These are phyloP conservation scores for Rallus limicola DNA, from an alignment of 2,113 vertebrate genomes.

Conservation along the genomic window DNA sequence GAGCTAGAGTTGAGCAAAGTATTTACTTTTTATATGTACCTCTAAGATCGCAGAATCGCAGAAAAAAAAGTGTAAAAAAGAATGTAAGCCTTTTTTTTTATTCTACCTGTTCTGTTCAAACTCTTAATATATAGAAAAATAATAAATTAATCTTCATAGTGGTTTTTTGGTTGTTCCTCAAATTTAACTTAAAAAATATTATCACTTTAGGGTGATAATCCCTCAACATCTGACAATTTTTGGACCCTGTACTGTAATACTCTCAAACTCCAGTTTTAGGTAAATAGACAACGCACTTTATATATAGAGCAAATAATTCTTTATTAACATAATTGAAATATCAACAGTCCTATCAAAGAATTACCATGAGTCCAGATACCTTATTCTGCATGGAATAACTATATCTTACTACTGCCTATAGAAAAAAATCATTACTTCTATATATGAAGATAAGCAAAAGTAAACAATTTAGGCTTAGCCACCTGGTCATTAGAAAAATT, in stretches of 20 bases:
- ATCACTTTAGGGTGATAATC: neutral
- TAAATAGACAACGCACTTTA: neutral
- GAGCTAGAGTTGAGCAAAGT: neutral
- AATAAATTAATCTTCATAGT: neutral
- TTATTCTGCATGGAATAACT: neutral
- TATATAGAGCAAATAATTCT: neutral
- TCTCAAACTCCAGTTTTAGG: neutral
- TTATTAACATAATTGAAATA: neutral
- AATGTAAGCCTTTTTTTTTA: neutral
- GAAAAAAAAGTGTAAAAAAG: neutral
- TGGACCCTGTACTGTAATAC: neutral
- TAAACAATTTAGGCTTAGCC: neutral
- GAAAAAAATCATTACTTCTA: neutral
- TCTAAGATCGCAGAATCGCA: too few species aligned
- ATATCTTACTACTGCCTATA: neutral
- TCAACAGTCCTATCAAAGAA: neutral
- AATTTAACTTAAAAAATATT: neutral
- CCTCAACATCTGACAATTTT: neutral
- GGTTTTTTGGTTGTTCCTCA: neutral
- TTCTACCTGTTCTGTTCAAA: neutral
- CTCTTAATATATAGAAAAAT: neutral
- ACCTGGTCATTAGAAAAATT: neutral
- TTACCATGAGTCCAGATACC: neutral
- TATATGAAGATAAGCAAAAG: neutral
- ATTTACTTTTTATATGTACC: neutral